Base-by-base conservation (phyloP, 2,797 vertebrate species). In the Sebastes nivosus region DNA sequence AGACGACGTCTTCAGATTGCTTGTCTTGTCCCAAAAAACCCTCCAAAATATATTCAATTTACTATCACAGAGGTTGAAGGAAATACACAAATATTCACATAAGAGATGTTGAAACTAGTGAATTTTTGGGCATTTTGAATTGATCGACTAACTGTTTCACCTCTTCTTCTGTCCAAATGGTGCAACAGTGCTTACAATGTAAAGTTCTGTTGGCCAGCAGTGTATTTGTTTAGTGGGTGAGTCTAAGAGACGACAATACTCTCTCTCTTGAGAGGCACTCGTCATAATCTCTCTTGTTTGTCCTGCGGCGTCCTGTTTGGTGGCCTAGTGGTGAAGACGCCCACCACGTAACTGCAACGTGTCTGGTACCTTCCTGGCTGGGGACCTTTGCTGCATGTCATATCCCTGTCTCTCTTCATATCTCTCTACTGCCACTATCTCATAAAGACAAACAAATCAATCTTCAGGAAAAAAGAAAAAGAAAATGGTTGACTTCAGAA, bases 161-260 rank as follows among this genome's bases (percentile, higher is more conserved):
- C 27, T 32, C 1, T 30, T 8, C 25, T 61, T 10, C 13, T 38
- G 46, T 63, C n/a, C 8, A 77, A 4, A 22, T 8, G 20, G 50
- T 52, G 20, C 18, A 52, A 1, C 46, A n/a, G 5, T 2, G 7
- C 5, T 32, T 18, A 9, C 9, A 54, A 27, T 58, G 42, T 67
- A 22, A 32, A 60, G 8, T 20, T 59, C 2, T 20, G 8, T 46
- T 14, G 8, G 29, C 52, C n/a, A 61, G 32, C 58, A 5, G 16
- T 50, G 38, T 84, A 79, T 91, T 88, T 90, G 79, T 76, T 85
- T 76, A 83, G 77, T 71, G 74, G 84, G 90, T 72, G 80, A 64
- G 71, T 30, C 76, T 61, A 13, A 54, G 50, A 67, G 16, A 34
- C 7, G 4, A 29, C 36, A 61, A 8, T 18, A 6, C 55, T 7